Evolutionary conservation across 2,113 vertebrate species (phyloP), one percentile per base, ranked within the genome.

Genomic region (Capra hircus): DNA sequence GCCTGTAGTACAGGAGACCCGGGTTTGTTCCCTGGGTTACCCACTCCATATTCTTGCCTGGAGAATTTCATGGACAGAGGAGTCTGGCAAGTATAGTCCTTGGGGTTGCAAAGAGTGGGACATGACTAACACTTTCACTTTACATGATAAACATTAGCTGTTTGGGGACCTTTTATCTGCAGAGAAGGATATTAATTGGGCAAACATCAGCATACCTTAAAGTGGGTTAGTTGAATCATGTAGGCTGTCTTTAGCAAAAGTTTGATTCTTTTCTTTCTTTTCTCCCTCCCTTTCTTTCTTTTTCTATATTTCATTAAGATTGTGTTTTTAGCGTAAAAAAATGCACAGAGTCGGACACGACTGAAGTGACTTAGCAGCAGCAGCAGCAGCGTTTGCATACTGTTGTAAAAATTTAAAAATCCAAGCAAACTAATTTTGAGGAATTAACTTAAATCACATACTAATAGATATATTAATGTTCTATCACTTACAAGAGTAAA

Each of bases 371-470:
- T 59, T 59, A 59, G 57, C 57, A 59, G 25, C 57, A 59, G 23
- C 55, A 57, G 60, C 13, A 59, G 23, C 55, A 57, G 60, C 13
- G 30, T 96, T 90, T 92, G 2, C 23, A 62, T 94, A n/a, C 28
- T 95, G 43, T 88, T 90, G 6, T 88, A 88, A 94, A 97, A 94
- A 82, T 14, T 52, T 23, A 23, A 55, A 88, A 95, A 90, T 81
- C 33, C 57, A 93, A 45, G 74, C 60, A 74, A 95, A 95, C 30
- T 96, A 62, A 94, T 93, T 93, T 88, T 96, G 50, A 77, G 45
- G 27, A 78, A 82, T 95, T 96, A 95, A 80, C 40, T 83, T 90
- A 85, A 90, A 88, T 92, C 92, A 95, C n/a, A 74, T 82, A 57
- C 57, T 80, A 88, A 85, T 88, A 92, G 19, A 59, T 82, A 92